phyloP scores from a whole-genome alignment of 2,113 vertebrate genomes.

The Hippoglossus stenolepis region DNA sequence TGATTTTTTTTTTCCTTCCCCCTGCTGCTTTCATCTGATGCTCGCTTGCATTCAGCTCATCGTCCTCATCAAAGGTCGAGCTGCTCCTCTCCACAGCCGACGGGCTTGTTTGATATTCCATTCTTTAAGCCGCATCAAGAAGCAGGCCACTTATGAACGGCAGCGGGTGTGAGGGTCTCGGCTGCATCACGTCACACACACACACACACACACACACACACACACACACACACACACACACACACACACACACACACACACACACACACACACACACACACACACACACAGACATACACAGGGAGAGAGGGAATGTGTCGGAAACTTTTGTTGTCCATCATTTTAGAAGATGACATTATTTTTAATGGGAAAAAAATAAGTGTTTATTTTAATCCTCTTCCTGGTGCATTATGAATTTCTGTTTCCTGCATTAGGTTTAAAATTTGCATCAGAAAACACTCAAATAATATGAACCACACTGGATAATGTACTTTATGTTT shows the following conservation, averaged over 20 bases:
- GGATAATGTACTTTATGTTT: not conserved
- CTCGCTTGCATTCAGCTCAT: slow-evolving; percentile 30
- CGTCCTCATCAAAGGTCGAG: slow-evolving; percentile 68
- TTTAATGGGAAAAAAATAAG: no score
- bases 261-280: no score
- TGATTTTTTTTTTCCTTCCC: not conserved
- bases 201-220: no score
- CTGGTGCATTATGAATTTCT: not conserved
- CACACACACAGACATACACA: no score
- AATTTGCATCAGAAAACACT: not conserved
- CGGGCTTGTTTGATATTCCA: slow-evolving; percentile 64
- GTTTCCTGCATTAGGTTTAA: not conserved
- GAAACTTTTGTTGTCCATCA: not conserved
- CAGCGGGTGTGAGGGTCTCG: slow-evolving; percentile 46
- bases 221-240: no score
- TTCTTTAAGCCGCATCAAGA: slow-evolving; percentile 54
- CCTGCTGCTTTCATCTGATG: slow-evolving; percentile 48
- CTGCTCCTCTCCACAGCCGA: slow-evolving; percentile 44
- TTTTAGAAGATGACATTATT: not conserved
- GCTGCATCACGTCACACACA: not conserved
- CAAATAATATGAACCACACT: no score
- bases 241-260: no score
- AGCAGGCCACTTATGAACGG: slow-evolving; percentile 47
- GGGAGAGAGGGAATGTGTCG: not conserved
- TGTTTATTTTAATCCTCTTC: not conserved